Conservation (phyloP, 1,140 invertebrate genomes). For the Drosophila micromelanica region DNA sequence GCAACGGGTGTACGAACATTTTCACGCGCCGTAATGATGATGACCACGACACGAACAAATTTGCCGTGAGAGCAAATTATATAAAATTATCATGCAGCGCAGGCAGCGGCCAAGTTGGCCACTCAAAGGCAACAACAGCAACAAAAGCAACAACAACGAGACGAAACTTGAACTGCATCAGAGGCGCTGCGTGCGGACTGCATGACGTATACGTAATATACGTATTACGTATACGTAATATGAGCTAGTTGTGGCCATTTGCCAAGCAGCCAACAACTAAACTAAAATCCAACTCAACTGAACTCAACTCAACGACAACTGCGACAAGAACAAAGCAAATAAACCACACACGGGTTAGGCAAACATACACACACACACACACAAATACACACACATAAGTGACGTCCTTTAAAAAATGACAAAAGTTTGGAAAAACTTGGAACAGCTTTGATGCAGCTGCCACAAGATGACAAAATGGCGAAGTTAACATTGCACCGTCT, state of each 20-base stretch:
- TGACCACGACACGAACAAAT: constrained; percentile 51
- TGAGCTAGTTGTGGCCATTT: constrained; percentile 62
- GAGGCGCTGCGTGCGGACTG: constrained; percentile 36
- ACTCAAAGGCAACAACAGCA: constrained; percentile 55
- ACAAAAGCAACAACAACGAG: constrained; percentile 28
- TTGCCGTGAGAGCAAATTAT: constrained; percentile 66
- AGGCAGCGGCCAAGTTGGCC: constrained; percentile 65
- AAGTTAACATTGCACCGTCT: constrained; percentile 75
- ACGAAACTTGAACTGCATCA: constrained; percentile 46
- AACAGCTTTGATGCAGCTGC: constrained; percentile 53
- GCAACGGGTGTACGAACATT: background rate
- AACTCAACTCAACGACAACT: constrained; percentile 34
- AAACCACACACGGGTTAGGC: constrained; percentile 1
- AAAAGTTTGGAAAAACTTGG: constrained; percentile 66
- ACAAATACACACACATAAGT: constrained; percentile 3
- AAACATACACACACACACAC: too few species aligned
- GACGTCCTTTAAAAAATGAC: constrained; percentile 57
- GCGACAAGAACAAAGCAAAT: constrained; percentile 15
- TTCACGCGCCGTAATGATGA: constrained; percentile 8
- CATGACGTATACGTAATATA: constrained; percentile 63
- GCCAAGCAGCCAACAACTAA: constrained; percentile 35
- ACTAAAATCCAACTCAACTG: constrained; percentile 4
- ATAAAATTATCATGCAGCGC: constrained; percentile 81
- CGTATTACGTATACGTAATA: constrained; percentile 69
- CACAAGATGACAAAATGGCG: constrained; percentile 72